These are phyloP conservation scores for Brachionus rotundiformis DNA, from an alignment of 1,140 invertebrate species.

Conservation along the genomic window DNA sequence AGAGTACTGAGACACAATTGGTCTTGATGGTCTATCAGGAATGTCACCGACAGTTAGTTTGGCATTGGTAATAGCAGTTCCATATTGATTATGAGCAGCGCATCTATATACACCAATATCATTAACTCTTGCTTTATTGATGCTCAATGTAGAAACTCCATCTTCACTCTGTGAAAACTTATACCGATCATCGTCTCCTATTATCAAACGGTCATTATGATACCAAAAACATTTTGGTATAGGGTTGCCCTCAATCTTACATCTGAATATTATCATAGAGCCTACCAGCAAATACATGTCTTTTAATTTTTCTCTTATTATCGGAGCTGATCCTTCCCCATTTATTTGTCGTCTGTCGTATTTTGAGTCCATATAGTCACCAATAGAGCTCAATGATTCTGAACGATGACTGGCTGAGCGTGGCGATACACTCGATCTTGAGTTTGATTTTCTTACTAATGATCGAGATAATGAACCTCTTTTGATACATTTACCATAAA, in stretches of 20 bases:
- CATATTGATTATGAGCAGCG: slow-evolving; percentile 72
- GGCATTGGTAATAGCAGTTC: slow-evolving; percentile 65
- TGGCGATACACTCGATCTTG: not conserved
- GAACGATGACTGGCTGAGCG: not conserved
- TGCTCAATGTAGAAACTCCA: slow-evolving; percentile 58
- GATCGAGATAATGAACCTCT: slow-evolving; percentile 34
- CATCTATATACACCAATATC: slow-evolving; percentile 88
- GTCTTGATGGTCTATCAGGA: slow-evolving; percentile 81
- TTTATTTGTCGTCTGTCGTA: slow-evolving; percentile 16
- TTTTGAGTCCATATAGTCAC: not conserved
- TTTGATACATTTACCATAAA: slow-evolving; percentile 54
- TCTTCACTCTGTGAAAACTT: slow-evolving; percentile 76
- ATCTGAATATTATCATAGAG: slow-evolving; percentile 75
- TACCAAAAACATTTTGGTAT: slow-evolving; percentile 89
- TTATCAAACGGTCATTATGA: slow-evolving; percentile 60
- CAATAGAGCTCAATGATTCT: not conserved
- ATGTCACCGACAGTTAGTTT: slow-evolving; percentile 67
- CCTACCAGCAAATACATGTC: slow-evolving; percentile 76
- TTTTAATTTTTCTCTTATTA: slow-evolving; percentile 67
- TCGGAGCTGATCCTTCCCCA: slow-evolving; percentile 59
- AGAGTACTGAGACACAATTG: slow-evolving; percentile 77
- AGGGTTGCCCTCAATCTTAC: slow-evolving; percentile 83
- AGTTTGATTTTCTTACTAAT: not conserved
- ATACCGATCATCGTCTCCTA: slow-evolving; percentile 66
- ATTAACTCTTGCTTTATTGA: slow-evolving; percentile 60